Conservation (phyloP, 2,797 vertebrate genomes). For the Tympanoctomys barrerae region DNA sequence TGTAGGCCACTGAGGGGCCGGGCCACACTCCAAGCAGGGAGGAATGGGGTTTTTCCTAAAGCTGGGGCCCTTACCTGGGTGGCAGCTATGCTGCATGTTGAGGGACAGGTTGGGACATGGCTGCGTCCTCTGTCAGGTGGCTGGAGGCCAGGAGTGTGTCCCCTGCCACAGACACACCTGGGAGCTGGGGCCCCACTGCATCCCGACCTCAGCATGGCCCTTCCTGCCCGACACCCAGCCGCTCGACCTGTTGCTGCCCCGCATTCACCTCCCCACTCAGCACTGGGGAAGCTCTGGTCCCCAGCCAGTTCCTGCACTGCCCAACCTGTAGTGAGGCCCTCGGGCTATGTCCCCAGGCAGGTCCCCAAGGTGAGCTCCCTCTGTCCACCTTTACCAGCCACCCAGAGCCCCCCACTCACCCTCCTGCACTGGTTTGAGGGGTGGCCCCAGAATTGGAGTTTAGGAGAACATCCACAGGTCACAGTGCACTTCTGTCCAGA, state of each 20-base stretch:
- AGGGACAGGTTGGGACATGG: accelerated
- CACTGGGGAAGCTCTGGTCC: neutral
- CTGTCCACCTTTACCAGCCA: neutral
- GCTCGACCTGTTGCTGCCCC: neutral
- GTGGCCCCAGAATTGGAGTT: neutral
- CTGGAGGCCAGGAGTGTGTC: accelerated
- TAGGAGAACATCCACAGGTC: neutral
- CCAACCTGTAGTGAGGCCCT: neutral
- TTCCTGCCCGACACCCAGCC: neutral
- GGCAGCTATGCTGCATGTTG: neutral
- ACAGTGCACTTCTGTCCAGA: neutral
- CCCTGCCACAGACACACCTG: neutral
- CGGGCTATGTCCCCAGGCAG: neutral
- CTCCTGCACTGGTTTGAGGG: too few relatives aligned
- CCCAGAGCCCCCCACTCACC: neutral
- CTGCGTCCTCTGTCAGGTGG: neutral
- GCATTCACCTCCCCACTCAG: neutral
- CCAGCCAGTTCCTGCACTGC: too few relatives aligned
- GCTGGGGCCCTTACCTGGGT: accelerated
- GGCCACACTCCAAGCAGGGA: neutral
- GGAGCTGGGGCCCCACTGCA: neutral
- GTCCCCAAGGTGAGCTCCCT: neutral
- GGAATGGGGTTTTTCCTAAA: neutral
- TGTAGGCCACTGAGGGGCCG: neutral
- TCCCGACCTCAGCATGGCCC: neutral